phyloP scores from a whole-genome alignment of 2,888 invertebrate species.

The Drepana falcataria region DNA sequence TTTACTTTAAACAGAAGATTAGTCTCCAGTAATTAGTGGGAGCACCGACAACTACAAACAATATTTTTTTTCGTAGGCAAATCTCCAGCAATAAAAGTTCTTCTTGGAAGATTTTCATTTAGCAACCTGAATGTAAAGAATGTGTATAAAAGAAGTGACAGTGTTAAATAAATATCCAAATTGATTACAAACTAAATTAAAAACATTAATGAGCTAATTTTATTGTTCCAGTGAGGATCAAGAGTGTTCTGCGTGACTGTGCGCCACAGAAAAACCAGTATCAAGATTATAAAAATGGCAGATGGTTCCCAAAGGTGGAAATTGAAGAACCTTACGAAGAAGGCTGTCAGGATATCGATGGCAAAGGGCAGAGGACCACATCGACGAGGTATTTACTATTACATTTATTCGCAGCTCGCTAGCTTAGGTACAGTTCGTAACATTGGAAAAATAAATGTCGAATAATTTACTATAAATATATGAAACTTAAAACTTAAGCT shows the following conservation, averaged over 20 bases:
- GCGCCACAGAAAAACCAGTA: constrained; percentile 84
- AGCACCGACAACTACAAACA: no score
- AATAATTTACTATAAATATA: no score
- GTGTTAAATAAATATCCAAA: no score
- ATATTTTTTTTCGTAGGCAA: no score
- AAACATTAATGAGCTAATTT: background rate
- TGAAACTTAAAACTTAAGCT: no score
- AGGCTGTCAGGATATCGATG: constrained; percentile 82
- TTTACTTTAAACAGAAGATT: background rate
- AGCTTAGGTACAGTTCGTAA: background rate
- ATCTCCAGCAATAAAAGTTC: no score
- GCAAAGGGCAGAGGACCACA: constrained; percentile 80
- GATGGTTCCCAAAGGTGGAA: constrained; percentile 82
- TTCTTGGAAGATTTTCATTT: no score
- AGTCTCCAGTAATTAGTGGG: no score
- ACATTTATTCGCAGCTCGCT: background rate
- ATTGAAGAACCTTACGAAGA: constrained; percentile 85
- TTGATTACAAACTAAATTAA: no score
- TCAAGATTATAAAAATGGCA: constrained; percentile 79
- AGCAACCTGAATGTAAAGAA: no score
- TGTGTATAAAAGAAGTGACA: no score
- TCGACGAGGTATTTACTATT: constrained; percentile 65
- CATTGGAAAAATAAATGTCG: background rate
- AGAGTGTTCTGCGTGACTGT: constrained; percentile 83
- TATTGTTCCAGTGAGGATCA: constrained; percentile 74